Base-by-base conservation (phyloP, 2,113 vertebrate species). In the Oryzias woworae region DNA sequence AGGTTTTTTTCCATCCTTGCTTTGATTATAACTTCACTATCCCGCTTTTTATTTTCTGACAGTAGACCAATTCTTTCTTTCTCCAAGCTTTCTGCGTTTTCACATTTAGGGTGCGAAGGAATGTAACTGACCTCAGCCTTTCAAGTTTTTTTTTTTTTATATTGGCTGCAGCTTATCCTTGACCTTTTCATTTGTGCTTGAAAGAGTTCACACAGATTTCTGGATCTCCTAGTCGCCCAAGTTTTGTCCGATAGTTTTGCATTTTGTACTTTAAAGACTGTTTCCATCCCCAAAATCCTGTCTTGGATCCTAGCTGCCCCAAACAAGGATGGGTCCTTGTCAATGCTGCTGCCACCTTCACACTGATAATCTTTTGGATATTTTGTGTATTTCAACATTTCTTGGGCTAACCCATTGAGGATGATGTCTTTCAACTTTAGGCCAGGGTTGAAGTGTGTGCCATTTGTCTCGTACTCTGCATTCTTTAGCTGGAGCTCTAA, bases 11-110 rank as follows among this genome's bases (percentile, higher is more conserved):
- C 31, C 36, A 41, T 42, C 42, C 42, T 55, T 14, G 13, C 20
- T 52, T 55, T 55, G 18, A 55, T 55, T 12, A 55, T n/a, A 7
- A 41, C 53, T 42, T 55, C 31, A 55, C 42, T 55, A 31, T 55
- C n/a, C 12, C 18, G 31, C n/a, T 55, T 55, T 55, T 55, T 55
- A 12, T 42, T 18, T 55, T 55, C 42, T 28, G 44, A 47, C 16
- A 47, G 14, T 17, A 58, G 4, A 26, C 16, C 43, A 17, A 28
- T 45, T 58, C 24, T 58, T 13, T 58, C 56, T 6, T 17, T 58
- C 6, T 28, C 16, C 14, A 47, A 47, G 46, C 46, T 47, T 47
- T 16, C 44, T 8, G 44, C 16, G 44, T 15, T 46, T 46, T 46
- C 14, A 4, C 8, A 4, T 46, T 46, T 46, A 17, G 46, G 46